These are phyloP conservation scores for Chauna torquata DNA, from an alignment of 2,113 vertebrate genomes.

Conservation along the genomic window DNA sequence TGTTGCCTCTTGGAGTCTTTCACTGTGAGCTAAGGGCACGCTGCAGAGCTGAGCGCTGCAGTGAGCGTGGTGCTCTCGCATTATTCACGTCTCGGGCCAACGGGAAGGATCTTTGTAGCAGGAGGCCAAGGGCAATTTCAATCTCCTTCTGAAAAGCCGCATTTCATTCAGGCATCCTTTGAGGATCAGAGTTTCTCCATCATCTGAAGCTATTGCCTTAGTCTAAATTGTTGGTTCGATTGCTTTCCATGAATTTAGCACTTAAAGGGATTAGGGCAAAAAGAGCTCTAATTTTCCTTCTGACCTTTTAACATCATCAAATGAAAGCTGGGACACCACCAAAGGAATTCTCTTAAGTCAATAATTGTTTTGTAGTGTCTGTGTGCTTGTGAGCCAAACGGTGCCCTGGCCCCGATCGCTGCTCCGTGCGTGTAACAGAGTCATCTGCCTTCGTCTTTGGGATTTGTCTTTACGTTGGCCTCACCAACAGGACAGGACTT, in stretches of 20 bases:
- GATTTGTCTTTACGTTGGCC: background rate
- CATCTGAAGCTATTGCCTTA: constrained; percentile 4
- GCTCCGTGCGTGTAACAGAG: background rate
- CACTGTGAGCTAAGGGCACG: background rate
- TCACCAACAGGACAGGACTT: constrained; percentile 24
- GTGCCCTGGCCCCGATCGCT: background rate
- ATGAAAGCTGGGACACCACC: background rate
- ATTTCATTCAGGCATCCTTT: constrained; percentile 34
- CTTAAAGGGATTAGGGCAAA: constrained; percentile 11
- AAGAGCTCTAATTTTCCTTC: constrained; percentile 23
- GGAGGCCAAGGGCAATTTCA: constrained; percentile 15
- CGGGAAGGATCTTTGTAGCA: background rate
- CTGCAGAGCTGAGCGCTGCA: background rate
- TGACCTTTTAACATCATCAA: constrained; percentile 33
- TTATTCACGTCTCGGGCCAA: background rate
- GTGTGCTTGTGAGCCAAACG: background rate
- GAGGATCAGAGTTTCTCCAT: constrained; percentile 14
- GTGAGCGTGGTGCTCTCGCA: background rate
- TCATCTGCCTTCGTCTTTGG: background rate
- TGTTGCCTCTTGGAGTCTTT: background rate
- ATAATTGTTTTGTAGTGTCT: background rate
- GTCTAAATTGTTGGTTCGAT: constrained; percentile 12
- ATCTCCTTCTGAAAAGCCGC: background rate
- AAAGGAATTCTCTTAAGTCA: constrained; percentile 34
- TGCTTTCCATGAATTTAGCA: constrained; percentile 47